A percentile compares a stretch with the other conserved stretches of the same genome.
Conservation (phyloP, 2,888 invertebrate genomes). For the Leptarthrus brevirostris region DNA sequence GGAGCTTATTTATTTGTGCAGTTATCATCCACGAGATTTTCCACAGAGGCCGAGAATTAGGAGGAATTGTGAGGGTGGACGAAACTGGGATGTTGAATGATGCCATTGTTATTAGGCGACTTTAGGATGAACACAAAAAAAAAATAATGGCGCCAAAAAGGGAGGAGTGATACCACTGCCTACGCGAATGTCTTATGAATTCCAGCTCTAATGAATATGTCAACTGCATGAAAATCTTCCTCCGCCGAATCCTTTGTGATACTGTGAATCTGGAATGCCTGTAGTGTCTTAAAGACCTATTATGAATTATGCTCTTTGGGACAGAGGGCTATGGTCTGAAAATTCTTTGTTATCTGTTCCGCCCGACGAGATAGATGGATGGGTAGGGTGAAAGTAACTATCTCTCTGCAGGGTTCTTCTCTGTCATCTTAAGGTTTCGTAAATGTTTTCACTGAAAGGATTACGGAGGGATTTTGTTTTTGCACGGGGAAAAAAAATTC, state of each 20-base stretch:
- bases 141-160: constrained; percentile 24
- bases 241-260: not conserved
- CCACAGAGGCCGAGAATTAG: not conserved
- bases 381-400: constrained; percentile 1
- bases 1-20: constrained; percentile 15
- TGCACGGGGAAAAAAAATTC: no score
- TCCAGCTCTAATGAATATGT: constrained; percentile 50
- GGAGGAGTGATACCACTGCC: constrained; percentile 24
- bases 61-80: constrained; percentile 3
- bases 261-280: not conserved
- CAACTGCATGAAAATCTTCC: constrained; percentile 39
- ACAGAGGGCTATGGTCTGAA: constrained; percentile 1
- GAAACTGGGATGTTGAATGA: constrained; percentile 17
- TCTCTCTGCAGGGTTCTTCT: not conserved
- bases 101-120: constrained; percentile 16
- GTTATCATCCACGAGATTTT: constrained; percentile 29
- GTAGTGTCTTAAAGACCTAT: constrained; percentile 42
- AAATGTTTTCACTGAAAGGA: not conserved
- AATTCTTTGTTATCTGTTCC: constrained; percentile 10
- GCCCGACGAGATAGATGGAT: no score
- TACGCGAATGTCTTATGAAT: not conserved
- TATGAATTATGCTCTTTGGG: constrained; percentile 27
- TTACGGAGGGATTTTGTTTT: constrained; percentile 23
- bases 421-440: constrained; percentile 9
- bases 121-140: no score